phyloP scores from a whole-genome alignment of 2,113 vertebrate genomes.

The Gavialis gangeticus region DNA sequence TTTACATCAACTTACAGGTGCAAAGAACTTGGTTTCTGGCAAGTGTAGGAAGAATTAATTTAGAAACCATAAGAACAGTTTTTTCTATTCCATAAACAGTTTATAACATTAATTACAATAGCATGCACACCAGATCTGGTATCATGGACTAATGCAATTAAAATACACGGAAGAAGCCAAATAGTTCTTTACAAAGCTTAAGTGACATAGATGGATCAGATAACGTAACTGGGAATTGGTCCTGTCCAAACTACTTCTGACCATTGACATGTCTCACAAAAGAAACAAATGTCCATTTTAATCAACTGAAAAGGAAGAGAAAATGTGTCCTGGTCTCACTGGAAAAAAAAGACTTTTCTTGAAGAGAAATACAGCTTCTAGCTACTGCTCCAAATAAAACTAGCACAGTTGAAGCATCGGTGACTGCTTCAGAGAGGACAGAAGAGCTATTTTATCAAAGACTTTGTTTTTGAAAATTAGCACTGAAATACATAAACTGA shows the following conservation, averaged over 20 bases:
- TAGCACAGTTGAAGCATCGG: neutral
- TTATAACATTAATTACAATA: slow-evolving; percentile 74
- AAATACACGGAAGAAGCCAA: slow-evolving; percentile 40
- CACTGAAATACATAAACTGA: neutral
- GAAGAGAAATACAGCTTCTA: neutral
- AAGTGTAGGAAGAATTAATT: slow-evolving; percentile 62
- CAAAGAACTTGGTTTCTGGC: slow-evolving; percentile 69
- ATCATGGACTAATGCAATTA: slow-evolving; percentile 28
- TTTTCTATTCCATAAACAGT: slow-evolving; percentile 73
- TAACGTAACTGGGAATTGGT: slow-evolving; percentile 55
- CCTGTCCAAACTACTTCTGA: slow-evolving; percentile 28
- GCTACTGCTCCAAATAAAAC: neutral
- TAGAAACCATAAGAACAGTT: slow-evolving; percentile 68
- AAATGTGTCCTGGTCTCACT: neutral
- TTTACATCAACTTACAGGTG: slow-evolving; percentile 72
- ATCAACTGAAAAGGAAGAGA: neutral
- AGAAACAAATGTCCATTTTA: slow-evolving; percentile 10
- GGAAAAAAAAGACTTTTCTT: neutral
- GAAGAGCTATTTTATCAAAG: neutral
- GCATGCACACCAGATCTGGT: slow-evolving; percentile 29
- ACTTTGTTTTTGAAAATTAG: neutral
- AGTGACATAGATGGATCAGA: slow-evolving; percentile 60
- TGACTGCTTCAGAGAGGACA: neutral
- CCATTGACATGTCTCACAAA: neutral
- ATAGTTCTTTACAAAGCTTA: slow-evolving; percentile 43